phyloP scores from a whole-genome alignment of 1,140 invertebrate species.

The Heliconius hewitsoni region DNA sequence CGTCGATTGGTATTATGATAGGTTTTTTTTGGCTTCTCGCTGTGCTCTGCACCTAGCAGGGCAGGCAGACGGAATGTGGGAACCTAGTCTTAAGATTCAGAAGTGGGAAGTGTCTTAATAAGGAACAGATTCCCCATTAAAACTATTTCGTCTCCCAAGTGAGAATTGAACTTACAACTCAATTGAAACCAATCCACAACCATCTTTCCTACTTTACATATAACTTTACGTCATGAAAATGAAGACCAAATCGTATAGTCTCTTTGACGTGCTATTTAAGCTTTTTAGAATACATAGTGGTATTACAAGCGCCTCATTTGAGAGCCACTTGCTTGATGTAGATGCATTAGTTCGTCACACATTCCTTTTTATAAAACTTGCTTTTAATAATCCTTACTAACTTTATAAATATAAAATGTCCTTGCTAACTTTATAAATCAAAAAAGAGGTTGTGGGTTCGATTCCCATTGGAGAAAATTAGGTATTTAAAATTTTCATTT shows the following conservation, averaged over 20 bases:
- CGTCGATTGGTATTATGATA: background rate
- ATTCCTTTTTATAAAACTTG: background rate
- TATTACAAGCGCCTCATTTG: background rate
- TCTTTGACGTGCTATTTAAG: constrained; percentile 1
- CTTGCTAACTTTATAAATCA: no score
- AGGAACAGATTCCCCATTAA: no score
- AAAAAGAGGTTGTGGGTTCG: no score
- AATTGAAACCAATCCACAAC: background rate
- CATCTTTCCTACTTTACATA: background rate
- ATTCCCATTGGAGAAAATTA: no score
- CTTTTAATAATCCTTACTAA: background rate
- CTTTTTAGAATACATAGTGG: background rate
- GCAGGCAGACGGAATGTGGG: no score
- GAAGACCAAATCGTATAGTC: background rate
- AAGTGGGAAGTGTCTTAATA: no score
- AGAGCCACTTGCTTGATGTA: background rate
- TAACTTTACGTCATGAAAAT: background rate
- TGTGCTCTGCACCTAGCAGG: no score
- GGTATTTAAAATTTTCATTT: no score
- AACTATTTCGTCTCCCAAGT: no score
- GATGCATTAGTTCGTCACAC: background rate
- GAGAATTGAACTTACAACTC: no score
- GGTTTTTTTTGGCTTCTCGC: background rate
- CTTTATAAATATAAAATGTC: background rate
- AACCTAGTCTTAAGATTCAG: no score